Evolutionary conservation across 2,797 vertebrate species (phyloP).

Genomic region (Coluber constrictor): DNA sequence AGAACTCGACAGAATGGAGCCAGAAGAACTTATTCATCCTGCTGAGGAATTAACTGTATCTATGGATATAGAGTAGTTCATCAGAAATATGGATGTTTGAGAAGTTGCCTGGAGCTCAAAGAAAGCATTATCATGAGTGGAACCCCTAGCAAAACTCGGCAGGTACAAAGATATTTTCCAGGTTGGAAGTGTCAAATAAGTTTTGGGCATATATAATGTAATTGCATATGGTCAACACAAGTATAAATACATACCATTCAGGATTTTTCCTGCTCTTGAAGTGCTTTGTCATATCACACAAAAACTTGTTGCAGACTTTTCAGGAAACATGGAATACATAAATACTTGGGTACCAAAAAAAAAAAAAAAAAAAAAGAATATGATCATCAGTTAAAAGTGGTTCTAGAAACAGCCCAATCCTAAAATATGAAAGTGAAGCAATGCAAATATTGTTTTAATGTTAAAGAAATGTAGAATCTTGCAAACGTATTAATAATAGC

Average conservation of each 20-base stretch:
- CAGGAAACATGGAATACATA: neutral
- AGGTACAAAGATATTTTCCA: neutral
- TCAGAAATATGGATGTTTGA: neutral
- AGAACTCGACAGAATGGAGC: neutral
- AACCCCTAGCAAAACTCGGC: neutral
- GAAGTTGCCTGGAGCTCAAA: neutral
- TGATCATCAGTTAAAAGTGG: neutral
- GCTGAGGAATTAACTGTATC: neutral
- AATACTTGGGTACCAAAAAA: neutral
- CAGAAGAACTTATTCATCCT: neutral
- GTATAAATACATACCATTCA: neutral
- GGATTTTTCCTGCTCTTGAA: neutral
- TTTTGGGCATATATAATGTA: neutral
- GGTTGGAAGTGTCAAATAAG: neutral
- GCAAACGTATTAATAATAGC: neutral
- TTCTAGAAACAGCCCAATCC: neutral
- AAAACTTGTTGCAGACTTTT: neutral
- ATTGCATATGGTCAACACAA: neutral
- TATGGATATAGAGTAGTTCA: neutral
- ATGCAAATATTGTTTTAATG: neutral
- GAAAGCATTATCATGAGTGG: neutral
- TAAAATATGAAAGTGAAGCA: neutral
- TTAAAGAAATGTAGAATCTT: neutral
- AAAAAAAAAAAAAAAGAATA: neutral
- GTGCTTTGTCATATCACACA: neutral